Conservation (phyloP, 2,113 vertebrate species). For the Xenopus laevis region DNA sequence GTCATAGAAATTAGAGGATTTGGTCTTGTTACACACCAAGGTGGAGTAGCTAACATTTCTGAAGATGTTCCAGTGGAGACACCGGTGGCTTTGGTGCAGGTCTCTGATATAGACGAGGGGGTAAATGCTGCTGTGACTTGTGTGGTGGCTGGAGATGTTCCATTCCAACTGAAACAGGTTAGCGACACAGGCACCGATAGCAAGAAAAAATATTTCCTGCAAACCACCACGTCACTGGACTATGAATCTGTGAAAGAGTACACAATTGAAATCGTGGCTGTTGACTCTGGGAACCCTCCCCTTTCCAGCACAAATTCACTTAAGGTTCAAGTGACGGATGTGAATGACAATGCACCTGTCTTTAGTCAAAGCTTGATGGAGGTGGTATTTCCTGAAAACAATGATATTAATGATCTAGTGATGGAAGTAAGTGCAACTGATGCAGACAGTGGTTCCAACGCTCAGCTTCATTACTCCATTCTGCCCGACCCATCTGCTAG, state of each 20-base stretch:
- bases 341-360: conserved; percentile 86
- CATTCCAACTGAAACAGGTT: conserved; percentile 88
- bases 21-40: conserved; percentile 86
- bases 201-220: conserved; percentile 95
- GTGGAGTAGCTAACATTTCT: conserved; percentile 90
- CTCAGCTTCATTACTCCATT: conserved; percentile 84
- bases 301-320: conserved; percentile 95
- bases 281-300: conserved; percentile 92
- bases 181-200: conserved; percentile 86
- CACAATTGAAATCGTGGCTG: conserved; percentile 90
- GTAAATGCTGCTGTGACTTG: conserved; percentile 94
- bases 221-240: conserved; percentile 88
- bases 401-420: conserved; percentile 80
- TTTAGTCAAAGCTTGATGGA: conserved; percentile 83
- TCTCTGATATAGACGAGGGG: conserved; percentile 90
- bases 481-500: conserved; percentile 66
- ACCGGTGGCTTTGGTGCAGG: conserved; percentile 90
- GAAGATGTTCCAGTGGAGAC: conserved; percentile 92
- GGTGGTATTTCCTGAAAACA: conserved; percentile 86
- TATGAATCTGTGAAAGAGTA: conserved; percentile 88
- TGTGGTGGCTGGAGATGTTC: conserved; percentile 89
- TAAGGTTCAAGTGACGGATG: conserved; percentile 89
- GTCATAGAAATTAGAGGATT: conserved; percentile 91
- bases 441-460: conserved; percentile 87
- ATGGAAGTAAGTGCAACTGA: conserved; percentile 80